Evolutionary conservation across 2,888 invertebrate species (phyloP).

Genomic region (Acleris emargana): DNA sequence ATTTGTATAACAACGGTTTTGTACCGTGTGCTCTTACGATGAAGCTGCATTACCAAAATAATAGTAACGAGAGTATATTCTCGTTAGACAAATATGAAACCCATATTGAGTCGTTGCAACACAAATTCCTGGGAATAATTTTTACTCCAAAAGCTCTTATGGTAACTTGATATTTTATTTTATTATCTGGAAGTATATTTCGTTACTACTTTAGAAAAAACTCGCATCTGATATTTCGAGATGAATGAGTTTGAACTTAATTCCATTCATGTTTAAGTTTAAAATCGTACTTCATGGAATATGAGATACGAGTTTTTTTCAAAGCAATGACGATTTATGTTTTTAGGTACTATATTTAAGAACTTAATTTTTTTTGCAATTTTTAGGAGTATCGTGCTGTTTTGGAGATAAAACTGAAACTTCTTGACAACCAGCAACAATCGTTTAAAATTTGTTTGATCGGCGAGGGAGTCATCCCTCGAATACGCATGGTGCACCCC

Average conservation of each 20-base stretch:
- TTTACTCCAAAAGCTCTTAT: constrained; percentile 68
- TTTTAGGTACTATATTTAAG: not conserved
- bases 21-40: constrained; percentile 69
- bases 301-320: no score
- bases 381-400: constrained; percentile 75
- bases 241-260: no score
- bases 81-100: constrained; percentile 72
- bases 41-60: constrained; percentile 67
- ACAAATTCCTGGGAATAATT: constrained; percentile 68
- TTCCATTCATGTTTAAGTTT: no score
- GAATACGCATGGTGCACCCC: constrained; percentile 64
- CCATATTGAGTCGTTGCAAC: constrained; percentile 71
- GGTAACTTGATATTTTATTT: constrained; percentile 49
- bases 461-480: constrained; percentile 76
- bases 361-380: not conserved
- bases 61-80: constrained; percentile 63
- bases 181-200: not conserved
- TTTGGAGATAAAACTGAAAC: constrained; percentile 70
- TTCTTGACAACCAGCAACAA: constrained; percentile 66
- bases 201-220: no score
- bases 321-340: no score
- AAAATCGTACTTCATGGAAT: no score
- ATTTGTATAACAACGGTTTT: constrained; percentile 75
- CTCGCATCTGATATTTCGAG: no score
- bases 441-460: constrained; percentile 73